Conservation (phyloP, 2,113 vertebrate genomes). For the Microtus montanus region DNA sequence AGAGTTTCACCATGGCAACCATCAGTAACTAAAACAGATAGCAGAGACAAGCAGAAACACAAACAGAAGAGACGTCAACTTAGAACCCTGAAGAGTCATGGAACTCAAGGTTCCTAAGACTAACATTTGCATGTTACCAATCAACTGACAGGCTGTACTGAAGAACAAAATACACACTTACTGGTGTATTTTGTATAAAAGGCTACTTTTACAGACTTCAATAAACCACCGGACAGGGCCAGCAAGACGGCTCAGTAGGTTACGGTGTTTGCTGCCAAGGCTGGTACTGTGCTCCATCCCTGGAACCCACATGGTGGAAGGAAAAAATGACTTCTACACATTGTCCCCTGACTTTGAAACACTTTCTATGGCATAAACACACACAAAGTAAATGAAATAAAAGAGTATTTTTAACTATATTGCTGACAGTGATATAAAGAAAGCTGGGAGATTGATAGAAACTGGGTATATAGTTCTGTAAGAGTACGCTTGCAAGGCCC, state of each 20-base stretch:
- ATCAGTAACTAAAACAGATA: background rate
- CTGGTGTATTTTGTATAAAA: background rate
- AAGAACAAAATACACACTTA: background rate
- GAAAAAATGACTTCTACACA: background rate
- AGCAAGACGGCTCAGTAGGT: background rate
- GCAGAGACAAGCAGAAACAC: background rate
- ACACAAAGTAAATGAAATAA: background rate
- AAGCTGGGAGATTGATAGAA: background rate
- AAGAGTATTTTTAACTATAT: background rate
- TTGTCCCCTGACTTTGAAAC: background rate
- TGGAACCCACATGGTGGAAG: background rate
- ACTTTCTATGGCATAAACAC: background rate
- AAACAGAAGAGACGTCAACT: background rate
- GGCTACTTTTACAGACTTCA: too few relatives aligned
- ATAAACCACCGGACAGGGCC: background rate
- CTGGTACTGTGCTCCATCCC: background rate
- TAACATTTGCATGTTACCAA: background rate
- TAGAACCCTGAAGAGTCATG: background rate
- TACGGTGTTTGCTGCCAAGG: background rate
- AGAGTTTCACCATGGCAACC: background rate
- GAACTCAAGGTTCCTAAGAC: background rate
- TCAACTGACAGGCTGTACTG: background rate
- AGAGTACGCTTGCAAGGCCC: background rate
- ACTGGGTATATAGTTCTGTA: background rate
- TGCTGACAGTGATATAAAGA: background rate